Base-by-base conservation (phyloP, 1,140 invertebrate species). In the Anadara kagoshimensis region DNA sequence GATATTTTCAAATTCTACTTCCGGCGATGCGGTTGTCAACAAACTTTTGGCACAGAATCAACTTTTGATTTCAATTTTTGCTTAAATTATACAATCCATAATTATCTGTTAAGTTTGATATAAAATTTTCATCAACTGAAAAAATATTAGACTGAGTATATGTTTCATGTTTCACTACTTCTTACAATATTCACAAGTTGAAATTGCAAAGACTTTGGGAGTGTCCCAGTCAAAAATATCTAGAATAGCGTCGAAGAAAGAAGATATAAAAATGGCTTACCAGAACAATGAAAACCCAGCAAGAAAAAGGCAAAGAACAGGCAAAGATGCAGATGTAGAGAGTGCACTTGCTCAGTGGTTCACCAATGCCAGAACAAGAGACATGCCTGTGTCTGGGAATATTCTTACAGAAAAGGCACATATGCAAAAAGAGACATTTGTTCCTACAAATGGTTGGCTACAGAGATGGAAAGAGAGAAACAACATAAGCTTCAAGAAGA, bases 401-500 rank as follows among this genome's bases (percentile, higher is more conserved):
- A 71, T 83, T 36, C 53, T 87, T 12, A 74, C 82, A 53, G 75
- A 75, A 16, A 83, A 85, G 66, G 81, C 81, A 1, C 68, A 73
- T 47, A 66, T 87, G 16, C 75, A 75, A 0, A 65, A 73, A 41
- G 64, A 51, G 24, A 78, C 85, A 44, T 88, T 88, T 67, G 83
- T 79, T 11, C 74, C 79, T 54, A 81, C 79, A 12, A 75, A 74
- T 59, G 84, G 82, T 14, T 88, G 86, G 84, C 76, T 86, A 47
- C 77, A 78, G 12, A 61, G 78, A 18, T 87, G 83, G 62, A 79
- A 82, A 61, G 51, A 64, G n/a, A 59, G 83, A 0, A 78, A 85
- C 69, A 77, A 65, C 68, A 79, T 78, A 0, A 36, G 22, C 8
- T 75, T 71, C 56, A 75, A 72, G 49, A 44, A 49, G 8, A 18